Conservation (phyloP, 2,113 vertebrate genomes). For the Trogon melanurus region DNA sequence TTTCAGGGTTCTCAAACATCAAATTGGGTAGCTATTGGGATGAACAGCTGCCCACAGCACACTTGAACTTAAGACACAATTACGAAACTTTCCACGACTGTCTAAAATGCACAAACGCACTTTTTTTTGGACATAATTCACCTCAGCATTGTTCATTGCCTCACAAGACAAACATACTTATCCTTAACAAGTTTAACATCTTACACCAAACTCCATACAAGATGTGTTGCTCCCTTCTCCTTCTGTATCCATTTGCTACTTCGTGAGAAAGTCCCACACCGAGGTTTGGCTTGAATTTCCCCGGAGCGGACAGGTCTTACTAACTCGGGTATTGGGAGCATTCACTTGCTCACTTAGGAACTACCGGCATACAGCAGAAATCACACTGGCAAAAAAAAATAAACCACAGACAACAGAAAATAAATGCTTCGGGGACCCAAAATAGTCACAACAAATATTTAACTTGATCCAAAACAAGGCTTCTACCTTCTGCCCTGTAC, state of each 20-base stretch:
- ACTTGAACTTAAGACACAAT: neutral
- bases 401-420: neutral
- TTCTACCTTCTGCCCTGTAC: neutral
- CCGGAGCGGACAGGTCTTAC: neutral
- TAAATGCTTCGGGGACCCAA: neutral
- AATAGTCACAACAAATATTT: fast-evolving
- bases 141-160: neutral
- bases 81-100: neutral
- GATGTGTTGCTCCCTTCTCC: neutral
- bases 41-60: neutral
- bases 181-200: neutral
- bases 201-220: neutral
- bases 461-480: neutral
- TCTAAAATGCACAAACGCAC: neutral
- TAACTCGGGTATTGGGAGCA: neutral
- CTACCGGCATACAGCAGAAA: neutral
- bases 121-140: neutral
- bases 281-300: neutral
- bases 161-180: neutral
- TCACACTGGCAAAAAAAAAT: neutral
- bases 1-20: neutral
- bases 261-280: neutral
- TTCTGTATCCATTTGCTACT: neutral
- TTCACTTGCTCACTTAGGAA: neutral
- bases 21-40: neutral